Evolutionary conservation across 2,113 vertebrate species (phyloP).

Genomic region (Mirounga angustirostris): DNA sequence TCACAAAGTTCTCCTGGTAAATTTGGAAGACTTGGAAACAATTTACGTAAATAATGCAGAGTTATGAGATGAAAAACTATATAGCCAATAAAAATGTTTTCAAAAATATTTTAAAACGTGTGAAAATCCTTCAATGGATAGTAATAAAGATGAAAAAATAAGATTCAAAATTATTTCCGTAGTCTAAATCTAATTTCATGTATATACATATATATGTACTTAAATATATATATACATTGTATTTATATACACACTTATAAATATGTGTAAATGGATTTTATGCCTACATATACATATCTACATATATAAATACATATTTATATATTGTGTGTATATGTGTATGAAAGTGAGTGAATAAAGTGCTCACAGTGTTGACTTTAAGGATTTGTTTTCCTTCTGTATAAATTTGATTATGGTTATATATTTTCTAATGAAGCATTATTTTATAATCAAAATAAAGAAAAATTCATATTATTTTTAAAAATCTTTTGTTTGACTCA

Average conservation of each 20-base stretch:
- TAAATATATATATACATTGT: background rate
- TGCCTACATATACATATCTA: background rate
- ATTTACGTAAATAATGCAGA: background rate
- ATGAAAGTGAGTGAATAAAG: background rate
- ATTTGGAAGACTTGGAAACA: background rate
- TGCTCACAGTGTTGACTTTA: background rate
- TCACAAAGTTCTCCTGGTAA: background rate
- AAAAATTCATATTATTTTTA: background rate
- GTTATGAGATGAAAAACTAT: background rate
- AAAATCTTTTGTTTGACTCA: background rate
- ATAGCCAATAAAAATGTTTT: background rate
- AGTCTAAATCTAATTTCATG: background rate
- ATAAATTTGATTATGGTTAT: background rate
- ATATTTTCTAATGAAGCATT: background rate
- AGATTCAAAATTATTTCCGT: background rate
- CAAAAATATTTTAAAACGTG: background rate
- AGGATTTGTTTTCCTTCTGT: background rate
- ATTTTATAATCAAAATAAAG: conserved; percentile 9
- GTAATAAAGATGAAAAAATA: background rate
- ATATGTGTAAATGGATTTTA: background rate
- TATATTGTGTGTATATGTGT: background rate
- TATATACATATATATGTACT: background rate
- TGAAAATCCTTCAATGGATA: background rate
- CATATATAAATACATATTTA: background rate
- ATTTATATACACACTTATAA: background rate